Evolutionary conservation across 2,888 invertebrate species (phyloP).

Genomic region (Caenorhabditis parvicauda): DNA sequence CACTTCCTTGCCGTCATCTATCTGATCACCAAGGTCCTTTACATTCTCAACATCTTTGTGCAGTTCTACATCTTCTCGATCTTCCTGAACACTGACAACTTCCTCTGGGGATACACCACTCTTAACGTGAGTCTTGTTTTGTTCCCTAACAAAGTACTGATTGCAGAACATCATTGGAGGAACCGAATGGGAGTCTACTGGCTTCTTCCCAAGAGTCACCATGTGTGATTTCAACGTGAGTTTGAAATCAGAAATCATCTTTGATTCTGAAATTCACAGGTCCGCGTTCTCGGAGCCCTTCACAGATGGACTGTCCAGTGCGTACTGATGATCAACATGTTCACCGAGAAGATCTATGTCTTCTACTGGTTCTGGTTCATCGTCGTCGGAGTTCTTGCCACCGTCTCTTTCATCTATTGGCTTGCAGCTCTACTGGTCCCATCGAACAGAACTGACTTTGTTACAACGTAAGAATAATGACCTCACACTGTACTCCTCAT

Average conservation of each 20-base stretch:
- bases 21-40: slow-evolving; percentile 37
- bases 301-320: slow-evolving; percentile 60
- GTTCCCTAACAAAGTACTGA: not conserved
- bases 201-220: slow-evolving; percentile 34
- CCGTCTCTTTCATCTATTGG: slow-evolving; percentile 46
- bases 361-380: slow-evolving; percentile 56
- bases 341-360: slow-evolving; percentile 32
- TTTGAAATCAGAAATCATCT: no score
- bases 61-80: slow-evolving; percentile 44
- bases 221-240: slow-evolving; percentile 34
- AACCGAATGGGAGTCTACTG: slow-evolving; percentile 25
- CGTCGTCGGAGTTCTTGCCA: slow-evolving; percentile 50
- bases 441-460: slow-evolving; percentile 31
- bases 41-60: slow-evolving; percentile 41
- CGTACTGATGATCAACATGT: slow-evolving; percentile 42
- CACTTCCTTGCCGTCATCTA: slow-evolving; percentile 36
- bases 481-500: not conserved
- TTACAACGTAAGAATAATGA: slow-evolving; percentile 51
- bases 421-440: slow-evolving; percentile 20
- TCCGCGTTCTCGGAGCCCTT: slow-evolving; percentile 50
- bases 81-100: slow-evolving; percentile 42
- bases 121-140: slow-evolving; percentile 11
- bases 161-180: slow-evolving; percentile 11
- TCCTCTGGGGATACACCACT: slow-evolving; percentile 46
- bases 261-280: no score